phyloP scores from a whole-genome alignment of 2,113 vertebrate genomes.

The Forbesichthys papilliferus region DNA sequence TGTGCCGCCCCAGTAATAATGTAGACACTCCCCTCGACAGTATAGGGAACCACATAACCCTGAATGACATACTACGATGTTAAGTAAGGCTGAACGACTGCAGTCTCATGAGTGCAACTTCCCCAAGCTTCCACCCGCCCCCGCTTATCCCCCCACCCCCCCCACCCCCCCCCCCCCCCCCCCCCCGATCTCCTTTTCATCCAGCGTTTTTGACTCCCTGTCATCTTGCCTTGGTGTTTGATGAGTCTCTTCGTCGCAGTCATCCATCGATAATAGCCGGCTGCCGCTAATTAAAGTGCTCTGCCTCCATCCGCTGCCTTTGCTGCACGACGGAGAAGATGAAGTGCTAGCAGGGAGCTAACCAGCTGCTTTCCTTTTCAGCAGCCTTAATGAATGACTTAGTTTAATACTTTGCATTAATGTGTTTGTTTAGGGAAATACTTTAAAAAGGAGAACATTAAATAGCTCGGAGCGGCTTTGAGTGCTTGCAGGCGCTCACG shows the following conservation, averaged over 20 bases:
- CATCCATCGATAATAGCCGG: slow-evolving; percentile 67
- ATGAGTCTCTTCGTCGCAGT: slow-evolving; percentile 58
- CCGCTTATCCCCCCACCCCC: not conserved
- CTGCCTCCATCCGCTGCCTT: slow-evolving; percentile 61
- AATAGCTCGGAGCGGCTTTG: slow-evolving; percentile 18
- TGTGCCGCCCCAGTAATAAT: too few species aligned
- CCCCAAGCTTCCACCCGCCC: not conserved
- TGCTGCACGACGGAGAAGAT: slow-evolving; percentile 71
- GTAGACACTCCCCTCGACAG: too few species aligned
- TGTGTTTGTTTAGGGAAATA: not conserved
- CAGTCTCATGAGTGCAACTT: not conserved
- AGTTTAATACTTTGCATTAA: not conserved
- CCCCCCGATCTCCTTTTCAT: not conserved
- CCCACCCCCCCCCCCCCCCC: not conserved
- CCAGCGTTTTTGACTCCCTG: slow-evolving; percentile 39
- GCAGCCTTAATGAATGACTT: slow-evolving; percentile 50
- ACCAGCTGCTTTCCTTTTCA: slow-evolving; percentile 65
- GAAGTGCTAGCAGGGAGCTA: slow-evolving; percentile 61
- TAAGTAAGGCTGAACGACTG: too few species aligned
- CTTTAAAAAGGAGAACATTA: not conserved
- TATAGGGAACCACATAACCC: too few species aligned
- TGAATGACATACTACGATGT: too few species aligned
- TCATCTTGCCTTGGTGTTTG: slow-evolving; percentile 59
- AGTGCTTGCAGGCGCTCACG: not conserved
- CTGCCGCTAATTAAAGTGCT: slow-evolving; percentile 72